A percentile compares a stretch with the other conserved stretches of the same genome.
Conservation (phyloP, 2,888 invertebrate genomes). For the Frankliniella intonsa region DNA sequence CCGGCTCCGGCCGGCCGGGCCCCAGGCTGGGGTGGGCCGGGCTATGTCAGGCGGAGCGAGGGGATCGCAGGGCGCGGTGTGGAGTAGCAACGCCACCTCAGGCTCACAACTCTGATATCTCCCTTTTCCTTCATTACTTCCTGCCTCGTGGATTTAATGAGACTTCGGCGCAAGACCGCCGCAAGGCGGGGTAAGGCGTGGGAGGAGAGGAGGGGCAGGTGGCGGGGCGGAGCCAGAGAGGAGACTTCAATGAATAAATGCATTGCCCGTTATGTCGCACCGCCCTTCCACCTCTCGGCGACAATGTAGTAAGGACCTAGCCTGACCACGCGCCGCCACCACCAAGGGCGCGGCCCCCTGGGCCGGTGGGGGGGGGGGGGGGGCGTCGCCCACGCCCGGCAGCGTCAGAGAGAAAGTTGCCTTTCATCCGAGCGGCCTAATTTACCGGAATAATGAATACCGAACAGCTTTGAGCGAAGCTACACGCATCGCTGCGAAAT, state of each 20-base stretch:
- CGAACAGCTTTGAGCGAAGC: no score
- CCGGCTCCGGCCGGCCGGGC: background rate
- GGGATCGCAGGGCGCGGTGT: no score
- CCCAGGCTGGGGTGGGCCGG: background rate
- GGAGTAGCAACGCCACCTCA: background rate
- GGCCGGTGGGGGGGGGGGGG: no score
- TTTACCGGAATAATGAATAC: no score
- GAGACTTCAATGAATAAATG: conserved; percentile 16
- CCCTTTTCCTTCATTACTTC: conserved; percentile 26
- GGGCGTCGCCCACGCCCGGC: no score
- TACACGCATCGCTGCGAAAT: no score
- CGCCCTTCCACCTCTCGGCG: background rate
- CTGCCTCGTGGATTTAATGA: conserved; percentile 24
- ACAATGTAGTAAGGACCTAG: background rate
- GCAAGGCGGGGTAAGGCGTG: background rate
- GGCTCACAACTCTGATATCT: conserved; percentile 3
- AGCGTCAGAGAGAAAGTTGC: no score
- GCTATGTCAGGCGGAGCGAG: background rate
- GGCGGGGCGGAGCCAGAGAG: background rate
- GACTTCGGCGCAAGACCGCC: background rate
- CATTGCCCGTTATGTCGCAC: background rate
- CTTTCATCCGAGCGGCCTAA: no score
- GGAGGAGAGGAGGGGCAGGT: background rate
- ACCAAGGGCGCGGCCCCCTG: no score
- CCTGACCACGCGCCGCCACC: no score